Base-by-base conservation (phyloP, 2,888 invertebrate species). In the Eupithecia subumbrata region DNA sequence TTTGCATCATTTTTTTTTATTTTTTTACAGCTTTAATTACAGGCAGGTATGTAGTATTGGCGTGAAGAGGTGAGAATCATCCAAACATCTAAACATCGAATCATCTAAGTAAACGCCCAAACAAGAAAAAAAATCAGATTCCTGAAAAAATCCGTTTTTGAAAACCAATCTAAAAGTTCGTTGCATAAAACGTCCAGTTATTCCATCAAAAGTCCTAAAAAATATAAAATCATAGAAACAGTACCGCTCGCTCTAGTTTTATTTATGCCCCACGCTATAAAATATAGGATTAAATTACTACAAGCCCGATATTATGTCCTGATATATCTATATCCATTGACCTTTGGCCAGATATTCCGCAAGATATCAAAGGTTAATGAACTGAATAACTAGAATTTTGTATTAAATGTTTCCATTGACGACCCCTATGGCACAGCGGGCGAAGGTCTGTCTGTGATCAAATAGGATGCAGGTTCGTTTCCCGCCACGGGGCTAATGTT, bases 201-300 rank as follows among this genome's bases (percentile, higher is more conserved):
- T 18, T 22, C 60, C 60, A 12, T 60, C 60, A 25, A 56, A 60
- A 60, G 12, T 43, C 68, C 68, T 25, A 43, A 12, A 7, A 34
- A n/a, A 34, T 34, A 12, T 45, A n/a, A 43, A 68, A 68, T 22
- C 14, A 40, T 25, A 37, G 37, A 37, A 45, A 18, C 45, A 12
- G 37, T 43, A 63, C 5, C 66, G 68, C 70, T 52, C 16, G 73
- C 77, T 78, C 75, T 76, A 78, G 76, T 76, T 78, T 78, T 82
- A 81, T 82, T 78, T 79, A 82, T 82, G 75, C 75, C 74, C 71
- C 78, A 78, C 71, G 75, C 72, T 73, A 79, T 82, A 82, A 79
- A 82, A 79, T 78, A 78, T 74, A 74, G 73, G 75, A 75, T 77
- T 79, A 79, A 79, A 81, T 79, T 78, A 79, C 77, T 76, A 66